These are phyloP conservation scores for Sitobion miscanthi DNA, from an alignment of 1,140 invertebrate species.

Conservation along the genomic window DNA sequence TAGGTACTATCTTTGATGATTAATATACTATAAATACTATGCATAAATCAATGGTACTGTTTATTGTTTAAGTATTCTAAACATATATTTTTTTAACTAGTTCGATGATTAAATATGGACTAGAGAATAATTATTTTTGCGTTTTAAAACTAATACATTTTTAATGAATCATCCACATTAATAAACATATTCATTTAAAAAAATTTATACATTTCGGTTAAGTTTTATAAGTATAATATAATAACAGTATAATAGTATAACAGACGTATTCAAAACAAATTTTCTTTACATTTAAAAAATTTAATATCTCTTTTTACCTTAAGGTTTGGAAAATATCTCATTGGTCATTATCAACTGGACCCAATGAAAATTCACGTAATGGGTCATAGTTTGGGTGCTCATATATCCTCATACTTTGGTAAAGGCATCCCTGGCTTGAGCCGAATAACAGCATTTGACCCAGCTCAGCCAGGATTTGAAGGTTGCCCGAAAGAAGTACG, in stretches of 20 bases:
- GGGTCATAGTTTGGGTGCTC: constrained; percentile 64
- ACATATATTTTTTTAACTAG: not conserved
- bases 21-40: no score
- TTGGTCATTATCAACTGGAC: constrained; percentile 58
- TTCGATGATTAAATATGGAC: not conserved
- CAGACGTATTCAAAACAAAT: not conserved
- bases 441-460: constrained; percentile 68
- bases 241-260: not conserved
- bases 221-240: not conserved
- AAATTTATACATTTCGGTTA: not conserved
- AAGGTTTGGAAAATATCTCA: constrained; percentile 61
- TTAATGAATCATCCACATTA: no score
- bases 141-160: no score
- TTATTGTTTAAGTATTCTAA: not conserved
- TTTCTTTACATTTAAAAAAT: not conserved
- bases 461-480: constrained; percentile 72
- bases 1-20: no score
- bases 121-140: no score
- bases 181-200: no score
- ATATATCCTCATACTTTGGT: constrained; percentile 63
- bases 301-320: constrained; percentile 60
- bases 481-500: constrained; percentile 65
- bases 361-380: constrained; percentile 62
- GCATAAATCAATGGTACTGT: not conserved
- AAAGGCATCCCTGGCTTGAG: constrained; percentile 61